Conservation (phyloP, 2,797 vertebrate species). For the Crotalus adamanteus region DNA sequence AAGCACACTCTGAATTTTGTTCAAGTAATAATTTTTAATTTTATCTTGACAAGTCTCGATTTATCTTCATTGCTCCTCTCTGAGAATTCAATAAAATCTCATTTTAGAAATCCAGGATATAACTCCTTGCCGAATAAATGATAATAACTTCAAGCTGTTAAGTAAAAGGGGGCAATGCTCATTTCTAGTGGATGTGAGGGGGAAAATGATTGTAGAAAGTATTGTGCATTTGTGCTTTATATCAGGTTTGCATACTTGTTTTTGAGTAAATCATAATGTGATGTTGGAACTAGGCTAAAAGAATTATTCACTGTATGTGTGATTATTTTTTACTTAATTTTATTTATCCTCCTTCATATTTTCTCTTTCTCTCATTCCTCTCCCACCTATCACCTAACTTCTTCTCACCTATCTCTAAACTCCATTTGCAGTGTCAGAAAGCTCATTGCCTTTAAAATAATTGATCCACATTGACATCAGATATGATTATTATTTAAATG, state of each 20-base stretch:
- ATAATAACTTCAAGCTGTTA: constrained; percentile 49
- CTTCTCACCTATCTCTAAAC: constrained; percentile 10
- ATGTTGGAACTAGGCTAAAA: constrained; percentile 23
- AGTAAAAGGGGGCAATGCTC: constrained; percentile 16
- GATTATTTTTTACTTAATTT: constrained; percentile 36
- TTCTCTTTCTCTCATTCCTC: not conserved
- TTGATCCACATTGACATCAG: constrained; percentile 58
- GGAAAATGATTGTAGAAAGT: not conserved
- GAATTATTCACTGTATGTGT: constrained; percentile 14
- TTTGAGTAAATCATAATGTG: not conserved
- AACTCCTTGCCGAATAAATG: constrained; percentile 49
- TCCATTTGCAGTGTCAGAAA: constrained; percentile 42
- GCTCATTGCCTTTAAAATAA: constrained; percentile 57
- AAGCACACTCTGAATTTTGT: constrained; percentile 51
- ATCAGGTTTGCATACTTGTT: not conserved
- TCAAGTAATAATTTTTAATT: constrained; percentile 69
- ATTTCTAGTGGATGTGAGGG: not conserved
- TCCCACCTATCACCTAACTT: not conserved
- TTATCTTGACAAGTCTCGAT: constrained; percentile 61
- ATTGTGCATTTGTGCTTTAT: not conserved
- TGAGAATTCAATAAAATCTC: constrained; percentile 54
- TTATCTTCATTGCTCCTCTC: constrained; percentile 59
- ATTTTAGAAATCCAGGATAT: constrained; percentile 52
- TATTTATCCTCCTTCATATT: constrained; percentile 16
- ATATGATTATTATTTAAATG: constrained; percentile 63